phyloP scores from a whole-genome alignment of 1,140 invertebrate species.

The Pseudomyrmex cubaensis region DNA sequence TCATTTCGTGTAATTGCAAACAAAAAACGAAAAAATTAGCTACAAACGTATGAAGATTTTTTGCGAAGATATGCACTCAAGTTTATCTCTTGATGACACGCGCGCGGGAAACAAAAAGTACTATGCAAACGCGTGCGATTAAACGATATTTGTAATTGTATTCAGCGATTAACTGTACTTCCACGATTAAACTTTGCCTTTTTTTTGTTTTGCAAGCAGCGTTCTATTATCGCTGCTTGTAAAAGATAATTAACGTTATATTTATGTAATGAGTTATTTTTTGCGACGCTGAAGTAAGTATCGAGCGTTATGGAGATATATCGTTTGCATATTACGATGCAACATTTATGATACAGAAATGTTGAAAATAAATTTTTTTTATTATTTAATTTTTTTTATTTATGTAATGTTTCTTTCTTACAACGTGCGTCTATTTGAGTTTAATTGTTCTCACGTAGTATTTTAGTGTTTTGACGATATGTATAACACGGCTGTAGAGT shows the following conservation, averaged over 20 bases:
- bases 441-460: no score
- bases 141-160: constrained; percentile 37
- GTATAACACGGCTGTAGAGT: no score
- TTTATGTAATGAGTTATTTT: not conserved
- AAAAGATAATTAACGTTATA: constrained; percentile 17
- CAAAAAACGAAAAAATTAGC: constrained; percentile 7
- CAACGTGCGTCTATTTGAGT: no score
- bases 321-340: not conserved
- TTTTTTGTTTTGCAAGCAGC: not conserved
- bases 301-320: not conserved
- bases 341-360: not conserved
- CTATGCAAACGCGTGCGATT: constrained; percentile 19
- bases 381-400: not conserved
- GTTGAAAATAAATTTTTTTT: not conserved
- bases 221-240: not conserved
- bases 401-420: no score
- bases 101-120: not conserved
- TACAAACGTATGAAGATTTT: constrained; percentile 13
- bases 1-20: constrained; percentile 10
- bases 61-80: constrained; percentile 1
- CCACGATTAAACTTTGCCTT: constrained; percentile 22
- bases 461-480: no score
- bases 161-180: not conserved
- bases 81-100: constrained; percentile 34
- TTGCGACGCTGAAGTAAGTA: not conserved